These are phyloP conservation scores for Ephydatia muelleri DNA, from an alignment of 37 sponge, comb jelly and placozoan genomes.

Conservation along the genomic window DNA sequence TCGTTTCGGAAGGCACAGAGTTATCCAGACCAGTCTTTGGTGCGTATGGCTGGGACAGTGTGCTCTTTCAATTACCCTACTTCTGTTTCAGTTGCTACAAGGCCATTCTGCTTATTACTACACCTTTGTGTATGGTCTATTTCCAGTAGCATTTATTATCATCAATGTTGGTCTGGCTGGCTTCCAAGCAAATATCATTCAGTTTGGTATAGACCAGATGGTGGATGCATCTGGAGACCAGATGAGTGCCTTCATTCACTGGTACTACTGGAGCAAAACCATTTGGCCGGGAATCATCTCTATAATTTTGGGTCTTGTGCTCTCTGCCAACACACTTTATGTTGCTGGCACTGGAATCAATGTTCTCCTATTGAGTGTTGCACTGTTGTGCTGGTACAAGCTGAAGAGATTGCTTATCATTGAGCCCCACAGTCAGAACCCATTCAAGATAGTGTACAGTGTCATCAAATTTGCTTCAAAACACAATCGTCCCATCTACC, in stretches of 20 bases:
- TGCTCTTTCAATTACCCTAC: background rate
- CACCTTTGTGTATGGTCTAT: background rate
- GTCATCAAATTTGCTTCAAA: conserved; percentile 22
- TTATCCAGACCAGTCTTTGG: background rate
- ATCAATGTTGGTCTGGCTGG: conserved; percentile 18
- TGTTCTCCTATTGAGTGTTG: background rate
- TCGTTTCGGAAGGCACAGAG: conserved; percentile 5
- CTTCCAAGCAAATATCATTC: conserved; percentile 22
- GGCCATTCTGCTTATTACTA: too few relatives aligned
- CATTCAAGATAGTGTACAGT: conserved; percentile 12
- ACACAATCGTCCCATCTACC: conserved; percentile 21
- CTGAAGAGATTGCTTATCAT: background rate
- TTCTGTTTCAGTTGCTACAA: background rate
- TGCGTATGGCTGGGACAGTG: background rate
- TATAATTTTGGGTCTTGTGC: background rate
- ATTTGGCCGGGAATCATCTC: background rate
- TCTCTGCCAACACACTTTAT: background rate
- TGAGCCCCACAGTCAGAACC: conserved; percentile 1
- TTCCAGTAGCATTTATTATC: conserved; percentile 11
- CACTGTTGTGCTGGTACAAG: background rate
- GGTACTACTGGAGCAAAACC: conserved; percentile 10
- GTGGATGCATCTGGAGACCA: background rate
- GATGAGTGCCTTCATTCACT: conserved; percentile 22
- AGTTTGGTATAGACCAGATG: conserved; percentile 21
- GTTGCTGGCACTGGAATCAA: background rate